Conservation (phyloP, 2,113 vertebrate species). For the Oreochromis spilurus region DNA sequence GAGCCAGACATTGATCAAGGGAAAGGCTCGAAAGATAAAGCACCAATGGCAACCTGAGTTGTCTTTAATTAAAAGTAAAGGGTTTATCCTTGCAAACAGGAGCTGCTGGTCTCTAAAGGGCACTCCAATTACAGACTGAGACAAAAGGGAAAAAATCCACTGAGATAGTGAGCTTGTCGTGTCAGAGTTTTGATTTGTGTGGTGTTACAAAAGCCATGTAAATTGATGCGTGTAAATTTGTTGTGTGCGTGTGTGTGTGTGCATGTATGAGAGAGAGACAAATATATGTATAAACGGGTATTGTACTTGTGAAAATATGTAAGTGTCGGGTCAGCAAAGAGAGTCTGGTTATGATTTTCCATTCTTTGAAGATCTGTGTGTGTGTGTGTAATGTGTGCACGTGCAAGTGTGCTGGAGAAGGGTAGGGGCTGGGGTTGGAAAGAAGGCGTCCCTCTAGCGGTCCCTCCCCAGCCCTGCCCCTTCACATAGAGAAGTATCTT, state of each 20-base stretch:
- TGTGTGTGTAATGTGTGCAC: not conserved
- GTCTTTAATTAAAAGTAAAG: conserved; percentile 63
- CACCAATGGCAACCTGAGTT: conserved; percentile 24
- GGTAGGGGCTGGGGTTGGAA: not conserved
- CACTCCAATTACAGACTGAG: conserved; percentile 41
- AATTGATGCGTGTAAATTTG: not conserved
- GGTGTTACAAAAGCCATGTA: not conserved
- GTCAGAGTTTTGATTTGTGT: not conserved
- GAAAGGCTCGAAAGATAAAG: conserved; percentile 18
- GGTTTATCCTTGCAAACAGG: conserved; percentile 44
- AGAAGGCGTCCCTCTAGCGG: conserved; percentile 46
- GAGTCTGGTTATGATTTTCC: conserved; percentile 20
- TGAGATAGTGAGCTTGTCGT: not conserved
- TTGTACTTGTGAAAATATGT: not conserved
- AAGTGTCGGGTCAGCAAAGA: not conserved
- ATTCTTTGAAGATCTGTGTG: not conserved
- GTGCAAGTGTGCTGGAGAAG: not conserved
- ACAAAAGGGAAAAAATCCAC: conserved; percentile 19
- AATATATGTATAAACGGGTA: not conserved
- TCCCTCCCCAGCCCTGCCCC: conserved; percentile 65
- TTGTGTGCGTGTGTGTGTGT: not conserved
- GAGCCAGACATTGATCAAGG: conserved; percentile 52
- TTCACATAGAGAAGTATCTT: conserved; percentile 59
- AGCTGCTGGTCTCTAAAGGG: conserved; percentile 29
- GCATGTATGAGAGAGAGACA: not conserved